Evolutionary conservation across 2,113 vertebrate genomes (phyloP).

Genomic region (Grammomys surdaster): DNA sequence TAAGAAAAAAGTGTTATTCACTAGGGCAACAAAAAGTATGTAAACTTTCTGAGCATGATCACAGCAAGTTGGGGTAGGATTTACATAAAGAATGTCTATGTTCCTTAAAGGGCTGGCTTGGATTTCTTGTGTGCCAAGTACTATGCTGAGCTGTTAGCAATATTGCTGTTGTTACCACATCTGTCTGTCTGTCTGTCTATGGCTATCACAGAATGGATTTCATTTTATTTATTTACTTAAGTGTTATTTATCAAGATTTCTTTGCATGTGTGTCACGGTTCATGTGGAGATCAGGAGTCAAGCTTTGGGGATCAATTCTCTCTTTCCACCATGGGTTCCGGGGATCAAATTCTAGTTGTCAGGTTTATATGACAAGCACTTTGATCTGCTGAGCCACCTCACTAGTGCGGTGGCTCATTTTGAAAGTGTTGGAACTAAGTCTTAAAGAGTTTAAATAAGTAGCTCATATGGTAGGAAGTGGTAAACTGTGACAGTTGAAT

Average conservation of each 20-base stretch:
- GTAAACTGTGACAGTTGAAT: conserved; percentile 27
- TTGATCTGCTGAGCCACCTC: too few relatives aligned
- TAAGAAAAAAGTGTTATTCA: conserved; percentile 21
- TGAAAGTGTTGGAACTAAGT: conserved; percentile 1
- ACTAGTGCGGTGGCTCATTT: not conserved
- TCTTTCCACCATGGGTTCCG: not conserved
- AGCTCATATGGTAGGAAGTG: not conserved
- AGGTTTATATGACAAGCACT: not conserved
- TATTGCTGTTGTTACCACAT: not conserved
- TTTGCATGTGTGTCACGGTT: not conserved
- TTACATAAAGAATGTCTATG: not conserved
- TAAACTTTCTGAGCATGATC: conserved; percentile 27
- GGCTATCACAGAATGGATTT: not conserved
- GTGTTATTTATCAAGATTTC: not conserved
- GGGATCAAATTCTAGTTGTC: not conserved
- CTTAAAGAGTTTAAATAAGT: conserved; percentile 1
- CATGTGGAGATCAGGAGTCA: not conserved
- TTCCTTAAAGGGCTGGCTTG: conserved; percentile 45
- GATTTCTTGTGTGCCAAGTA: not conserved
- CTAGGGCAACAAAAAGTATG: conserved; percentile 59
- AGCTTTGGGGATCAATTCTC: too few relatives aligned
- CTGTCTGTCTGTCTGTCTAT: not conserved
- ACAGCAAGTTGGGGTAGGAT: conserved; percentile 48
- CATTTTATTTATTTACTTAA: not conserved
- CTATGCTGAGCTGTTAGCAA: not conserved